phyloP scores from a whole-genome alignment of 2,888 invertebrate species.

The Dasysyrphus tricinctus region DNA sequence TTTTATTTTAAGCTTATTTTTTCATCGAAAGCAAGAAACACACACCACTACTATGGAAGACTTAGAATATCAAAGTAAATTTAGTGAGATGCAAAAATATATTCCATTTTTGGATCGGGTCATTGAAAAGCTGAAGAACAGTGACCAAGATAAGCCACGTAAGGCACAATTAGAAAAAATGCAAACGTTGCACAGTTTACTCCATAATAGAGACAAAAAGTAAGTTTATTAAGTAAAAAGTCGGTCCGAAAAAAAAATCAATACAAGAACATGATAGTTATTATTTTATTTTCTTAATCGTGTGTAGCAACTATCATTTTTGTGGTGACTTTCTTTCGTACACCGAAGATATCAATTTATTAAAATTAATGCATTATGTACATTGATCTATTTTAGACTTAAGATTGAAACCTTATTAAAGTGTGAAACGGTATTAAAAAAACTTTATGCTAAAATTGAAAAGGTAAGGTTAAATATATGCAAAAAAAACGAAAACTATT shows the following conservation, averaged over 20 bases:
- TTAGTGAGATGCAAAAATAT: conserved; percentile 84
- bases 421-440: conserved; percentile 79
- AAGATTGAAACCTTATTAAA: conserved; percentile 79
- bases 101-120: conserved; percentile 90
- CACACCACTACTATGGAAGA: conserved; percentile 68
- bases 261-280: too few relatives aligned
- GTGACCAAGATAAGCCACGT: conserved; percentile 76
- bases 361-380: neutral
- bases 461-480: conserved; percentile 75
- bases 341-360: neutral
- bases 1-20: conserved; percentile 28
- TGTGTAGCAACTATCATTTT: too few relatives aligned
- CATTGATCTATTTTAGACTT: conserved; percentile 73
- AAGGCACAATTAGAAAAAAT: conserved; percentile 79
- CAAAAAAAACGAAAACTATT: neutral
- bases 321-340: neutral
- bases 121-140: conserved; percentile 86
- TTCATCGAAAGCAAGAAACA: neutral
- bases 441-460: conserved; percentile 79
- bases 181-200: conserved; percentile 78
- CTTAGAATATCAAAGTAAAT: conserved; percentile 76
- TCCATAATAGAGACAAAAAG: conserved; percentile 77
- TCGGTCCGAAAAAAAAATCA: neutral
- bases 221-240: conserved; percentile 61
- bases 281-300: too few relatives aligned